Percentiles rank a stretch among this genome's conserved stretches.
phyloP scores from a whole-genome alignment of 2,888 invertebrate species.

The Salpingus planirostris region DNA sequence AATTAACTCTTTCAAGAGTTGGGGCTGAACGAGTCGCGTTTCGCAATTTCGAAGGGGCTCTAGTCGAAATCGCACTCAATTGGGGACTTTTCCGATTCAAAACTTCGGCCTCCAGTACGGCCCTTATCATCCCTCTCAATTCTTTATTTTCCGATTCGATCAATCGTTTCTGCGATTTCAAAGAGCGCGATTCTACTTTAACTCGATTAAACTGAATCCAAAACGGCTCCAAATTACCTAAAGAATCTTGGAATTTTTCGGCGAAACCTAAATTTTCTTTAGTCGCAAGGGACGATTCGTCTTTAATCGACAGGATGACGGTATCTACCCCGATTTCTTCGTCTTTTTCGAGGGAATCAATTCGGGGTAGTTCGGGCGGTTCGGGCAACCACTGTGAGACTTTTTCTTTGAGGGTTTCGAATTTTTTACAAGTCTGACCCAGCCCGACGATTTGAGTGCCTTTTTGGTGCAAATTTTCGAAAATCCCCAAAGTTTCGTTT shows the following conservation, averaged over 20 bases:
- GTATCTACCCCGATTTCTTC: slow-evolving; percentile 5
- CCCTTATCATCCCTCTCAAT: slow-evolving; percentile 34
- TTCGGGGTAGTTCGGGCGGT: slow-evolving; percentile 8
- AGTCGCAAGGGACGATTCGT: background rate
- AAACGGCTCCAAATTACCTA: slow-evolving; percentile 42
- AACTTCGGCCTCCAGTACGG: slow-evolving; percentile 34
- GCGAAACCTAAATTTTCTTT: background rate
- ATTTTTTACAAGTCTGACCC: slow-evolving; percentile 47
- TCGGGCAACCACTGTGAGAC: slow-evolving; percentile 19
- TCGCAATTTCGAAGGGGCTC: slow-evolving; percentile 20
- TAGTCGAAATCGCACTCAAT: slow-evolving; percentile 21
- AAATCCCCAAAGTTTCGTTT: slow-evolving; percentile 40
- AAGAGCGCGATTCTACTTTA: slow-evolving; percentile 30
- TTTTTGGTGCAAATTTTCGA: slow-evolving; percentile 41
- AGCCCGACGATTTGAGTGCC: slow-evolving; percentile 47
- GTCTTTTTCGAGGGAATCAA: slow-evolving; percentile 3
- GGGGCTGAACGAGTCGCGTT: too few relatives aligned
- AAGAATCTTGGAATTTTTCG: too few relatives aligned
- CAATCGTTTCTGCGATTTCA: slow-evolving; percentile 42
- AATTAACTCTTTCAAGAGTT: too few relatives aligned
- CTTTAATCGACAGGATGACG: background rate
- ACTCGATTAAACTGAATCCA: slow-evolving; percentile 48
- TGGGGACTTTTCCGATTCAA: slow-evolving; percentile 20
- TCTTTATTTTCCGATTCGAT: slow-evolving; percentile 43
- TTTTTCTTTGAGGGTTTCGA: slow-evolving; percentile 48